phyloP scores from a whole-genome alignment of 2,888 invertebrate species.

The Melanophora roralis region DNA sequence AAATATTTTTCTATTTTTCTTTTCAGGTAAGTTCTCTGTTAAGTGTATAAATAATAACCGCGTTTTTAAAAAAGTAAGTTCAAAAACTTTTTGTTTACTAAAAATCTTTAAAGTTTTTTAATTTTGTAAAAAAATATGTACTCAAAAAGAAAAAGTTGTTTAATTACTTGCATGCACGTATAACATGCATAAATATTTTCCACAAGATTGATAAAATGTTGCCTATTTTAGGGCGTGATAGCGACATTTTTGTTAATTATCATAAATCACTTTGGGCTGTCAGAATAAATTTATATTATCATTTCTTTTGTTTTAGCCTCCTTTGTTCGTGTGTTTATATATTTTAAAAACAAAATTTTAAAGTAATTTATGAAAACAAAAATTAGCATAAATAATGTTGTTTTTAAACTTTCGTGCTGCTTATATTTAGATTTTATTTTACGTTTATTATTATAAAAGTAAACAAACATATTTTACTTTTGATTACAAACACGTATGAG shows the following conservation, averaged over 20 bases:
- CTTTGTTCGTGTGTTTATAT: no score
- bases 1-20: no score
- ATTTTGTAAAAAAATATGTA: not conserved
- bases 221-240: constrained; percentile 53
- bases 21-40: no score
- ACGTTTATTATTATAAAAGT: not conserved
- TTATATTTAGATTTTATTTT: not conserved
- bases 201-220: constrained; percentile 37
- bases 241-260: constrained; percentile 43
- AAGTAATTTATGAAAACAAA: not conserved
- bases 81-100: not conserved
- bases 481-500: no score
- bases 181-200: not conserved
- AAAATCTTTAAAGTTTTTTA: not conserved
- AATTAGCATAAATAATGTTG: constrained; percentile 8
- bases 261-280: constrained; percentile 58
- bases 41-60: no score
- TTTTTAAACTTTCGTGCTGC: not conserved
- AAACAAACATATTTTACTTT: not conserved
- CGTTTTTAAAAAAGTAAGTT: no score
- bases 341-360: not conserved
- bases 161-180: not conserved
- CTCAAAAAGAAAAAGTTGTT: not conserved
- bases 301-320: not conserved
- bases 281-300: constrained; percentile 43